Evolutionary conservation across 2,888 invertebrate species (phyloP), one percentile per base, ranked within the genome.

Genomic region (Disparrhopalites patrizii): DNA sequence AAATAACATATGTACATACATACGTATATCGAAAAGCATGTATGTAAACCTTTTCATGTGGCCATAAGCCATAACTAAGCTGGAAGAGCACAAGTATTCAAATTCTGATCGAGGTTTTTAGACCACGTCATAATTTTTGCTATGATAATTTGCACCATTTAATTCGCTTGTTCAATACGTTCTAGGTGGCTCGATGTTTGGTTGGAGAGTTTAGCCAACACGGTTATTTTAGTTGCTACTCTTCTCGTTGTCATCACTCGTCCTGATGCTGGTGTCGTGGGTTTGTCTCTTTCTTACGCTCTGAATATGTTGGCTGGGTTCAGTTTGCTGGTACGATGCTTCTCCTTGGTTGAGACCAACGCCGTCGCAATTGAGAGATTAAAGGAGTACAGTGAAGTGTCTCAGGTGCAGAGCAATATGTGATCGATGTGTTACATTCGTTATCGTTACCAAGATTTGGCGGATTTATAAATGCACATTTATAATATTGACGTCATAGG

Each of bases 161-260:
- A n/a, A n/a, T n/a, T n/a, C n/a, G n/a, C n/a, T n/a, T n/a, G n/a
- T n/a, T n/a, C n/a, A n/a, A n/a, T n/a, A 13, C 27, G 27, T 23
- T 62, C 5, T 62, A 76, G 81, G 64, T 82, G 81, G 81, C 73
- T 82, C 23, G 78, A 79, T n/a, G 77, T 81, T 28, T 75, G 81
- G 27, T 74, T 82, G 33, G 83, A 83, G 73, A 78, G 80, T 50
- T 79, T 85, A 5, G 57, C 43, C 2, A 58, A 43, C 30, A n/a
- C 25, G 3, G 43, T 58, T 10, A 27, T 58, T n/a, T 13, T 58
- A 5, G 40, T 58, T 43, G 43, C 57, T 3, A 15, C 43, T 13
- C 40, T 58, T 4, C 43, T 58, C 43, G 52, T 30, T 8, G 52
- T 52, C 15, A 25, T n/a, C n/a, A n/a, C n/a, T n/a, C n/a, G n/a